Percentiles rank a stretch among this genome's conserved stretches.
Evolutionary conservation across 1,140 invertebrate genomes (phyloP).

Genomic region (Nephotettix cincticeps): DNA sequence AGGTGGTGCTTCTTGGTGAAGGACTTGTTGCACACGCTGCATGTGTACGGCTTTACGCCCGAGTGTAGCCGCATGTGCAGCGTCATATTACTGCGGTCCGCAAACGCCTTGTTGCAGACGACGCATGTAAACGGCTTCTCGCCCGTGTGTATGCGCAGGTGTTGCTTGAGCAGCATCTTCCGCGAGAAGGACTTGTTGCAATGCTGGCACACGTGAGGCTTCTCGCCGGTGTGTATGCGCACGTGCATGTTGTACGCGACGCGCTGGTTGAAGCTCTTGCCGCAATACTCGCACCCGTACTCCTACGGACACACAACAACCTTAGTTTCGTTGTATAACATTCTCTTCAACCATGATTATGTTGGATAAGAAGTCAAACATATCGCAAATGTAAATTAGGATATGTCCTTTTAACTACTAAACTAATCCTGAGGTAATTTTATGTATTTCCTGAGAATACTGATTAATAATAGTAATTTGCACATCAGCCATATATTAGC

Average conservation of each 20-base stretch:
- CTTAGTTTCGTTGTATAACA: too few species aligned
- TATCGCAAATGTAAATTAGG: too few species aligned
- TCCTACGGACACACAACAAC: too few species aligned
- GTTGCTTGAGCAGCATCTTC: conserved; percentile 77
- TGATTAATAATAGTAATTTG: too few species aligned
- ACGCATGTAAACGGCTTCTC: conserved; percentile 73
- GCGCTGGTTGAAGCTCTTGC: conserved; percentile 69
- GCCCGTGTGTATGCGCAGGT: conserved; percentile 72
- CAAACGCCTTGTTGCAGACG: conserved; percentile 71
- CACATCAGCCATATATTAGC: too few species aligned
- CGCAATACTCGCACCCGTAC: conserved; percentile 57
- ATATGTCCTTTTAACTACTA: too few species aligned
- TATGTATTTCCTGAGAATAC: too few species aligned
- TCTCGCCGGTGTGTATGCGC: conserved; percentile 75
- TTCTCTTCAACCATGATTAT: too few species aligned
- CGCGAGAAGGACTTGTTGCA: conserved; percentile 86
- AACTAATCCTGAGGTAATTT: too few species aligned
- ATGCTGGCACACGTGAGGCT: conserved; percentile 80
- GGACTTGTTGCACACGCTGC: conserved; percentile 78
- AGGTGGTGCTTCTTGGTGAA: conserved; percentile 86
- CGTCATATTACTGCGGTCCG: conserved; percentile 79
- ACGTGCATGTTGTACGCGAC: conserved; percentile 78
- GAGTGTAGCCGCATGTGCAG: conserved; percentile 75
- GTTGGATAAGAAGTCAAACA: too few species aligned
- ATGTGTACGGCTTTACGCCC: conserved; percentile 84